Conservation (phyloP, 2,113 vertebrate genomes). For the Psittacula cyanocephala region DNA sequence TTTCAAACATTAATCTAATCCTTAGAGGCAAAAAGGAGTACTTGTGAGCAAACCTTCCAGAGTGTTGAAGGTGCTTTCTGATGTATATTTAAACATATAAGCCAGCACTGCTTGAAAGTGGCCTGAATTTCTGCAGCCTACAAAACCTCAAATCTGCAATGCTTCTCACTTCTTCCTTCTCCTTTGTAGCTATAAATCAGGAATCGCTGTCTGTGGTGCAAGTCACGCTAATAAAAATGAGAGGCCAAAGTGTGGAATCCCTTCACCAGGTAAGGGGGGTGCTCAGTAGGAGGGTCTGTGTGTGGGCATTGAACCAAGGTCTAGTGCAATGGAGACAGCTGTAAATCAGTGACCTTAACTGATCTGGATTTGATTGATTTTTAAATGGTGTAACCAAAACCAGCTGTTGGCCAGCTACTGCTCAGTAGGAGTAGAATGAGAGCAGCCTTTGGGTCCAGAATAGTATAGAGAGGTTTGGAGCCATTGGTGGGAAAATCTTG, state of each 20-base stretch:
- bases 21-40: neutral
- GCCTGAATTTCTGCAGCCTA: neutral
- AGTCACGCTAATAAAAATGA: conserved; percentile 45
- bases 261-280: conserved; percentile 73
- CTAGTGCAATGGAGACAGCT: neutral
- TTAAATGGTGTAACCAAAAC: neutral
- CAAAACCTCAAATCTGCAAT: neutral
- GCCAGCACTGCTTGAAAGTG: neutral
- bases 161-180: neutral
- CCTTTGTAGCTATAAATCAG: conserved; percentile 61
- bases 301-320: neutral
- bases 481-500: neutral
- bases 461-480: neutral
- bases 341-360: neutral
- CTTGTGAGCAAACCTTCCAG: neutral
- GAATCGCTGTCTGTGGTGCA: conserved; percentile 14
- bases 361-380: neutral
- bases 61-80: neutral
- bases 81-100: neutral
- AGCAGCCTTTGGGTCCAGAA: neutral
- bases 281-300: neutral
- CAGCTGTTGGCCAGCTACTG: neutral
- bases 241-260: conserved; percentile 61
- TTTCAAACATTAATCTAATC: neutral
- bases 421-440: neutral